These are phyloP conservation scores for Bubo bubo DNA, from an alignment of 2,113 vertebrate species.

Conservation along the genomic window DNA sequence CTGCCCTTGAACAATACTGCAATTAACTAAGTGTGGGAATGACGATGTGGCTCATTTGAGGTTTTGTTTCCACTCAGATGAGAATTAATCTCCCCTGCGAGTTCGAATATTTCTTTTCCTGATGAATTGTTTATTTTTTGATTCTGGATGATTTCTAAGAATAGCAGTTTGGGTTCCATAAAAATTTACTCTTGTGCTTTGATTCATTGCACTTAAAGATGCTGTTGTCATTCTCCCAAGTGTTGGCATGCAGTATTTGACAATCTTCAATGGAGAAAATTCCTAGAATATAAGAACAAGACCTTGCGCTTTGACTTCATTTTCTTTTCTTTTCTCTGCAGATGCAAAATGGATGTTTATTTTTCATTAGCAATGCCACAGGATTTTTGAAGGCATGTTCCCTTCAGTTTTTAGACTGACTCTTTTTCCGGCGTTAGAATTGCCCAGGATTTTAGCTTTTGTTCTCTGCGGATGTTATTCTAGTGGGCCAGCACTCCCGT, in stretches of 20 bases:
- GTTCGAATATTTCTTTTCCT: constrained; percentile 11
- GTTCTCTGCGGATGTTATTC: not conserved
- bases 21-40: constrained; percentile 35
- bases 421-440: not conserved
- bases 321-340: not conserved
- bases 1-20: not conserved
- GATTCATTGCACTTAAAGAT: constrained; percentile 44
- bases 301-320: not conserved
- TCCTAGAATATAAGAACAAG: constrained; percentile 52
- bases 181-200: constrained; percentile 15
- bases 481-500: rapidly evolving
- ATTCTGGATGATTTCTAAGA: constrained; percentile 53
- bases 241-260: constrained; percentile 44
- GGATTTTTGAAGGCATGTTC: not conserved
- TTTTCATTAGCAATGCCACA: constrained; percentile 5
- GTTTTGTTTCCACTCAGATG: constrained; percentile 39
- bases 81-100: not conserved
- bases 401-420: not conserved
- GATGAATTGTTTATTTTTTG: constrained; percentile 51
- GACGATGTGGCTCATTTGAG: not conserved
- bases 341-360: constrained; percentile 29
- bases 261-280: constrained; percentile 26
- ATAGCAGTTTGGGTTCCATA: constrained; percentile 17
- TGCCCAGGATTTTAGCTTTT: not conserved
- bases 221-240: constrained; percentile 11